Base-by-base conservation (phyloP, 2,797 vertebrate genomes). In the Characodon lateralis region DNA sequence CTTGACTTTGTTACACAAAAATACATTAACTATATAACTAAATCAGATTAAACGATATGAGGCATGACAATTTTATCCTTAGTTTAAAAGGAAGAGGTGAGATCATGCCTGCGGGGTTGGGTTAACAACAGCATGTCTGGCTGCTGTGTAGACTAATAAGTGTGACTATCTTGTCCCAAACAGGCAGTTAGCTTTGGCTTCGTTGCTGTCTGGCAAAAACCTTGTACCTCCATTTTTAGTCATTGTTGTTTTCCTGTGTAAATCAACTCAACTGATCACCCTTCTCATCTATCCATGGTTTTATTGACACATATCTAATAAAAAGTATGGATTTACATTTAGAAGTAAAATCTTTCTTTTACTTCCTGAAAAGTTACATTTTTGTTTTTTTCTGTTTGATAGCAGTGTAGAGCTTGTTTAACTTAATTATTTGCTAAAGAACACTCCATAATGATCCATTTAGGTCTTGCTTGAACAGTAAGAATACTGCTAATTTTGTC, bases 161-260 rank as follows among this genome's bases (percentile, higher is more conserved):
- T 66, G 63, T 66, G 63, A 66, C 63, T n/a, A 66, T 66, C 63
- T 35, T 41, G 63, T 43, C 39, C 35, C 63, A 41, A 66, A 43
- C 39, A 66, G 39, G 22, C 63, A 66, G 63, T 41, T 43, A 12
- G 63, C 63, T 66, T 66, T 66, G 22, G 35, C 63, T 41, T 66
- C 63, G 35, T 35, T 35, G 35, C 35, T 35, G 35, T 39, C 31
- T 12, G 22, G 35, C 8, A 66, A 66, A 66, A 66, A 22, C 18
- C 35, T 39, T 66, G 5, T 22, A 66, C 35, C 20, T 10, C 22
- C 8, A 24, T 66, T 41, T 66, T 41, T 41, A 41, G 20, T 66
- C 31, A 20, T 24, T 41, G 2, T n/a, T 41, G 9, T 41, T 24
- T 41, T 66, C 9, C 63, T 55, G 16, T 53, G 0, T 20, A 22